A percentile compares a stretch with the other conserved stretches of the same genome.
Conservation (phyloP, 1,140 invertebrate genomes). For the Euglossa dilemma region DNA sequence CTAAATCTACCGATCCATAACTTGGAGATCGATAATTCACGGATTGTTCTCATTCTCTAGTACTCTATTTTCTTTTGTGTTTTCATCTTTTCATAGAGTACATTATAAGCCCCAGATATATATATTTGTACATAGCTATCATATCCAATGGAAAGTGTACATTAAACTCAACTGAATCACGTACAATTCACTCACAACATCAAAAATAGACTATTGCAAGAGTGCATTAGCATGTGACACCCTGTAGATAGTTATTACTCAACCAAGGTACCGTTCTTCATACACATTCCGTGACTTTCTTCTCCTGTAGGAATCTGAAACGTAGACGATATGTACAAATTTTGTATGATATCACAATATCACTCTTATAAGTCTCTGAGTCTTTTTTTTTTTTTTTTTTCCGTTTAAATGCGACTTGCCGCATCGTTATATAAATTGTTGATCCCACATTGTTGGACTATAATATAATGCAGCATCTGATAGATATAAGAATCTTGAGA, state of each 20-base stretch:
- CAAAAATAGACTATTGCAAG: slow-evolving; percentile 81
- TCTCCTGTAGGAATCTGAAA: slow-evolving; percentile 64
- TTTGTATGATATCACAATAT: slow-evolving; percentile 71
- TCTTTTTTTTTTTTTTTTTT: slow-evolving; percentile 52
- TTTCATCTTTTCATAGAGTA: slow-evolving; percentile 74
- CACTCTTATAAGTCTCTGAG: slow-evolving; percentile 65
- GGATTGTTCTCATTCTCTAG: slow-evolving; percentile 57
- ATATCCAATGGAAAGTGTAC: slow-evolving; percentile 76
- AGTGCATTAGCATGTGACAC: slow-evolving; percentile 76
- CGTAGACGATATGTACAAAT: slow-evolving; percentile 74
- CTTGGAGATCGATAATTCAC: slow-evolving; percentile 59
- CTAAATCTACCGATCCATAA: slow-evolving; percentile 65
- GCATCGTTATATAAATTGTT: slow-evolving; percentile 64
- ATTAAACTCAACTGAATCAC: slow-evolving; percentile 76
- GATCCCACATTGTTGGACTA: slow-evolving; percentile 69
- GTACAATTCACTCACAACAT: slow-evolving; percentile 79
- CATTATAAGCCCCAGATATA: slow-evolving; percentile 75
- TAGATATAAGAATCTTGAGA: slow-evolving; percentile 70
- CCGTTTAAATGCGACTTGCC: slow-evolving; percentile 67
- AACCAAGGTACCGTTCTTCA: slow-evolving; percentile 65
- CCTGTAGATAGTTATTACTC: slow-evolving; percentile 74
- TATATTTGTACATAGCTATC: slow-evolving; percentile 80
- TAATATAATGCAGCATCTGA: slow-evolving; percentile 69
- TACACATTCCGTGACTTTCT: slow-evolving; percentile 65
- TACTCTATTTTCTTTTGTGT: slow-evolving; percentile 42